Percentiles rank a stretch among this genome's conserved stretches.
phyloP scores from a whole-genome alignment of 1,140 invertebrate species.

The Drosophila biarmipes region DNA sequence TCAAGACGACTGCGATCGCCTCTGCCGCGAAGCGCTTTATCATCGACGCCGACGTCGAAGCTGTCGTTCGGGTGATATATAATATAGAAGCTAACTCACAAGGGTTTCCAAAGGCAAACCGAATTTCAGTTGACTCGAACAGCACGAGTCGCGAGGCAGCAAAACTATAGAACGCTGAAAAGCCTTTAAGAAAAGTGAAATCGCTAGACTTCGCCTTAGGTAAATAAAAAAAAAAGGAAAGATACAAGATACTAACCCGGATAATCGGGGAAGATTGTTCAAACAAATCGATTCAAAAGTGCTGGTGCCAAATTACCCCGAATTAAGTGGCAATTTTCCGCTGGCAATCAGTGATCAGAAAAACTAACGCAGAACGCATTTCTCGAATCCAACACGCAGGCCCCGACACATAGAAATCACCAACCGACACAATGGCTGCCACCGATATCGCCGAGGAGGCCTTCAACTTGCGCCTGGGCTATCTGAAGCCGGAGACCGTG shows the following conservation, averaged over 20 bases:
- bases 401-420: slow-evolving; percentile 17
- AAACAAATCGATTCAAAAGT: slow-evolving; percentile 37
- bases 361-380: slow-evolving; percentile 51
- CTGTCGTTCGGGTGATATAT: slow-evolving; percentile 38
- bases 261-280: slow-evolving; percentile 38
- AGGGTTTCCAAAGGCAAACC: slow-evolving; percentile 75
- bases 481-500: slow-evolving; percentile 84
- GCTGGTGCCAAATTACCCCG: slow-evolving; percentile 7
- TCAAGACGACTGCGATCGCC: slow-evolving; percentile 40
- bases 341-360: slow-evolving; percentile 29
- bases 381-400: slow-evolving; percentile 65
- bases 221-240: slow-evolving; percentile 37
- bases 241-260: slow-evolving; percentile 6
- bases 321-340: slow-evolving; percentile 39
- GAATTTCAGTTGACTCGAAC: slow-evolving; percentile 77
- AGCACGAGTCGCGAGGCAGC: slow-evolving; percentile 75
- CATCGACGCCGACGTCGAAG: slow-evolving; percentile 29
- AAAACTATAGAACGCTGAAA: slow-evolving; percentile 51
- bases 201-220: slow-evolving; percentile 45
- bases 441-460: slow-evolving; percentile 75
- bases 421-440: slow-evolving; percentile 41
- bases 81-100: slow-evolving; percentile 76
- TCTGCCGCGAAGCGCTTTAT: slow-evolving; percentile 24
- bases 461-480: slow-evolving; percentile 75
- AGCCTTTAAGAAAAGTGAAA: slow-evolving; percentile 14